These are phyloP conservation scores for Sinocyclocheilus grahami DNA, from an alignment of 2,113 vertebrate species.

Conservation along the genomic window DNA sequence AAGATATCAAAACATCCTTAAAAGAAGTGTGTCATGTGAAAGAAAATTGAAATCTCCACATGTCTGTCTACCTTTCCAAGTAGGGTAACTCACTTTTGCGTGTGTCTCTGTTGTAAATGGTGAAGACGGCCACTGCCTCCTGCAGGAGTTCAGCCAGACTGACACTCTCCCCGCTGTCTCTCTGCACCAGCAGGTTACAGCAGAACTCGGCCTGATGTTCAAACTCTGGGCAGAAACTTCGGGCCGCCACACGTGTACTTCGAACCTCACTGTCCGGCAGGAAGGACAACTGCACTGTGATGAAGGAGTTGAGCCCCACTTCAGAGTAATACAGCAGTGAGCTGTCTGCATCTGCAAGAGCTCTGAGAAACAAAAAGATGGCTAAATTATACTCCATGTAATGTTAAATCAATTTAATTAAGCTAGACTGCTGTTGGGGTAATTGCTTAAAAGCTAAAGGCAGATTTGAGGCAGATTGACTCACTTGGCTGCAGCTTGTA, in stretches of 20 bases:
- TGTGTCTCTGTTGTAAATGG: conserved; percentile 82
- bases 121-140: conserved; percentile 79
- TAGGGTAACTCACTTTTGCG: conserved; percentile 59
- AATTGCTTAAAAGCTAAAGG: neutral
- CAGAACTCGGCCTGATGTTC: conserved; percentile 80
- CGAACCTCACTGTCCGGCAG: conserved; percentile 75
- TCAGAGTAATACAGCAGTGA: conserved; percentile 74
- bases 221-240: conserved; percentile 89
- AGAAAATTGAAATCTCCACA: neutral
- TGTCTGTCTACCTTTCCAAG: neutral
- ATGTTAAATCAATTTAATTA: neutral
- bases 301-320: conserved; percentile 84
- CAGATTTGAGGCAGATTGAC: conserved; percentile 36
- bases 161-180: conserved; percentile 79
- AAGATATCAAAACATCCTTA: neutral
- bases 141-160: conserved; percentile 88
- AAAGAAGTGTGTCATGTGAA: neutral
- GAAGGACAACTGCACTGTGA: conserved; percentile 83
- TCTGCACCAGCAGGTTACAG: conserved; percentile 79
- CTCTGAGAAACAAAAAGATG: conserved; percentile 66
- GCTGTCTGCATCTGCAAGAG: conserved; percentile 76
- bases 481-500: conserved; percentile 91
- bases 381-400: neutral
- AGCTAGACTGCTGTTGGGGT: neutral
- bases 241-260: conserved; percentile 75